A percentile compares a stretch with the other conserved stretches of the same genome.
These are phyloP conservation scores for Aldabrachelys gigantea DNA, from an alignment of 2,113 vertebrate genomes.

Conservation along the genomic window DNA sequence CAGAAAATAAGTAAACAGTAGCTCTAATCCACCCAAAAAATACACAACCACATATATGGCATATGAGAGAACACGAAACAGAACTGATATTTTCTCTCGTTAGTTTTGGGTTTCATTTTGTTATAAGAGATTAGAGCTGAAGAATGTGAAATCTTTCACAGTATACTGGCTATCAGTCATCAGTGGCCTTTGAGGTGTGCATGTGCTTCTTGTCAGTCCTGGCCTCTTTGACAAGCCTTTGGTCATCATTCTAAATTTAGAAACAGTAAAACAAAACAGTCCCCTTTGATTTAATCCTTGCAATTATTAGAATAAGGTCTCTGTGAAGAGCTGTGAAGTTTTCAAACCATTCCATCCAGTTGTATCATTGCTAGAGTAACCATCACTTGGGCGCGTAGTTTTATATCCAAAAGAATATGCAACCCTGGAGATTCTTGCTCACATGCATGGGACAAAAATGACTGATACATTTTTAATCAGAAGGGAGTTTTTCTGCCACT, in stretches of 20 bases:
- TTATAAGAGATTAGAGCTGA: conserved; percentile 58
- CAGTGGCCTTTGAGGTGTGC: rapidly evolving
- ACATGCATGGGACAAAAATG: neutral
- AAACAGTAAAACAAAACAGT: conserved; percentile 23
- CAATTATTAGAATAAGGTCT: neutral
- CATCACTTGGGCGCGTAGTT: neutral
- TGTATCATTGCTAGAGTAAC: neutral
- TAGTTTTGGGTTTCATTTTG: conserved; percentile 47
- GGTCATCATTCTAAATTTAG: neutral
- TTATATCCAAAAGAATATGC: neutral
- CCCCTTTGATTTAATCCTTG: neutral
- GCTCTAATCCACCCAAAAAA: conserved; percentile 55
- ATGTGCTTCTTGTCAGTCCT: neutral
- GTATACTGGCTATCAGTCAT: conserved; percentile 26
- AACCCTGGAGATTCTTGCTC: neutral
- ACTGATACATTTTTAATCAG: rapidly evolving
- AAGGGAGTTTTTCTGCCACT: neutral
- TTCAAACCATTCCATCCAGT: neutral
- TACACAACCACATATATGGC: neutral
- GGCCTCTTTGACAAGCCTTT: conserved; percentile 19
- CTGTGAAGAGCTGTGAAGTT: neutral
- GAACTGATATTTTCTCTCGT: neutral
- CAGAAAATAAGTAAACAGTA: conserved; percentile 44
- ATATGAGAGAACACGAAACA: conserved; percentile 15
- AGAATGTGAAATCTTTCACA: conserved; percentile 50